phyloP scores from a whole-genome alignment of 1,140 invertebrate species.

The Drosophila truncata region DNA sequence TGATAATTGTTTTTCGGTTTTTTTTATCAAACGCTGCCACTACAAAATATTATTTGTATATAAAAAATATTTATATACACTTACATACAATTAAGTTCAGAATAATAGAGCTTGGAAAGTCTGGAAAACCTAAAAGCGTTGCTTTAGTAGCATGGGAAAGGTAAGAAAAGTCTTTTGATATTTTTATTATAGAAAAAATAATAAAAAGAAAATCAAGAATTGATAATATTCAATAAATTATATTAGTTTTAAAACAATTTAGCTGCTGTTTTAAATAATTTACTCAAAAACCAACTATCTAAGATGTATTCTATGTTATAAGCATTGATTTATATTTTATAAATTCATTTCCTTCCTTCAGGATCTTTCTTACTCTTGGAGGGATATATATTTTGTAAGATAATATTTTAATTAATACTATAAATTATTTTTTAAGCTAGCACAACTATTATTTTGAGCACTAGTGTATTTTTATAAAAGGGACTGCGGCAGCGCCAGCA shows the following conservation, averaged over 20 bases:
- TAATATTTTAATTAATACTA: background rate
- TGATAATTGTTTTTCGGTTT: slow-evolving; percentile 38
- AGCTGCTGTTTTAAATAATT: background rate
- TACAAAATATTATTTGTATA: slow-evolving; percentile 30
- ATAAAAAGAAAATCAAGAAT: background rate
- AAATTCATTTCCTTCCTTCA: background rate
- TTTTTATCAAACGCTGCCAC: slow-evolving; percentile 24
- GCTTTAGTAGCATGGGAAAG: no score
- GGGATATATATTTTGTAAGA: background rate
- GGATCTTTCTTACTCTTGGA: no score
- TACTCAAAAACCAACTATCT: background rate
- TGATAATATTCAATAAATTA: background rate
- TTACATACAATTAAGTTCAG: background rate
- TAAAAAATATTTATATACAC: slow-evolving; percentile 40
- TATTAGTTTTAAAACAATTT: background rate
- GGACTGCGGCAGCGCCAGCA: slow-evolving; percentile 27
- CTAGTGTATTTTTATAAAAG: slow-evolving; percentile 5
- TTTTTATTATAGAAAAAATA: background rate
- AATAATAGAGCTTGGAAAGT: background rate
- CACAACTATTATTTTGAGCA: slow-evolving; percentile 1
- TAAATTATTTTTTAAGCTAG: background rate
- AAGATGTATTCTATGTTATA: background rate
- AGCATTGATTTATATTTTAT: background rate
- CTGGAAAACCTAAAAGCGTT: background rate
- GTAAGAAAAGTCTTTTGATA: background rate